Evolutionary conservation across 1,140 invertebrate genomes (phyloP).

Genomic region (Doryteuthis pealeii): DNA sequence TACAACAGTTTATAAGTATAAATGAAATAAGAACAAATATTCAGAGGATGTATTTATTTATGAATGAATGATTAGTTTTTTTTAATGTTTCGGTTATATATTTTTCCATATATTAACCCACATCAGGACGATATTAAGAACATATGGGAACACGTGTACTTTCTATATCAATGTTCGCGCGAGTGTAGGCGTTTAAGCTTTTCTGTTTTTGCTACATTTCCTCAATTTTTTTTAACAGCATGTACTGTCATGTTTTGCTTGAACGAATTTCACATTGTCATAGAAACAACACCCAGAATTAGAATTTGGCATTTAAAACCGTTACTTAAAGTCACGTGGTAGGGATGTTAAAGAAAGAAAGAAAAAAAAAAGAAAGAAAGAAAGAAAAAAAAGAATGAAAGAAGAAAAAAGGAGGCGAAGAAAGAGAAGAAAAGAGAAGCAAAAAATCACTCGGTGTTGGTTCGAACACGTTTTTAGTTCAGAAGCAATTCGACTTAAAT

Average conservation of each 20-base stretch:
- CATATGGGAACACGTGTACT: neutral
- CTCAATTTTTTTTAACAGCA: neutral
- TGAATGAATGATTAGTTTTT: no score
- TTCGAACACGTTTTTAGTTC: no score
- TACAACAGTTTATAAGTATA: neutral
- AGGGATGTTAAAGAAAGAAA: no score
- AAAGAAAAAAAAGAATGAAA: neutral
- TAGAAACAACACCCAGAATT: neutral
- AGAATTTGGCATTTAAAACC: no score
- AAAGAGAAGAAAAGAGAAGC: neutral
- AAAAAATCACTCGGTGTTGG: no score
- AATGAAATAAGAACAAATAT: no score
- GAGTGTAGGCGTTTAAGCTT: neutral
- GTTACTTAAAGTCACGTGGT: no score
- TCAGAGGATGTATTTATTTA: no score
- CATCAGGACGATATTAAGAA: no score
- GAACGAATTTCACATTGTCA: neutral
- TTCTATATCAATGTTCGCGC: neutral
- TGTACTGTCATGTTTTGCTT: neutral
- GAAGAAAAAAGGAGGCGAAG: neutral
- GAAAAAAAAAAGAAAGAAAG: neutral
- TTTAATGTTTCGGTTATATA: no score
- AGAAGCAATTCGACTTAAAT: no score
- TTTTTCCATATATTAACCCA: no score
- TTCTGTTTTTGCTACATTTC: neutral